phyloP scores from a whole-genome alignment of 2,888 invertebrate species.

The Listrodromus nycthemerus region DNA sequence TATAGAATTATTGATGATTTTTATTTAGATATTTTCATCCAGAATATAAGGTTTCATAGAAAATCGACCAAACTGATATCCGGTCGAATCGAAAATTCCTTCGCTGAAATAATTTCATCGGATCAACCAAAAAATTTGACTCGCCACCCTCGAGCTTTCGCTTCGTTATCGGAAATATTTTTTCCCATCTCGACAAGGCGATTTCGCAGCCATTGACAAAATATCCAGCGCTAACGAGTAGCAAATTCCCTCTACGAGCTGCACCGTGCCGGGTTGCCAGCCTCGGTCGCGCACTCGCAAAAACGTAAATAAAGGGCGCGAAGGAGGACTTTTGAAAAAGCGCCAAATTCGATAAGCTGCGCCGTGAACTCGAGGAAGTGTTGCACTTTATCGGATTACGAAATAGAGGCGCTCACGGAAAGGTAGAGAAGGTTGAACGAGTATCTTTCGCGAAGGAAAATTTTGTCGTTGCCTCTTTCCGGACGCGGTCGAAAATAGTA shows the following conservation, averaged over 20 bases:
- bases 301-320: neutral
- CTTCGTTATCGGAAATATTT: neutral
- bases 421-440: neutral
- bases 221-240: neutral
- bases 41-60: no score
- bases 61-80: no score
- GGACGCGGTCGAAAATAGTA: slow-evolving; percentile 25
- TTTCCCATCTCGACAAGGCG: neutral
- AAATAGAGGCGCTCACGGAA: neutral
- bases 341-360: slow-evolving; percentile 35
- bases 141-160: no score
- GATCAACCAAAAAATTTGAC: no score
- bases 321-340: slow-evolving; percentile 6
- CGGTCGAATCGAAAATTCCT: neutral
- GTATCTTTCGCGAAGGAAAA: neutral
- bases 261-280: neutral
- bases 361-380: neutral
- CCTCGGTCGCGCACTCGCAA: neutral
- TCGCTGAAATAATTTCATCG: neutral
- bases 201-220: neutral
- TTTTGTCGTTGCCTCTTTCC: slow-evolving; percentile 21
- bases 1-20: no score
- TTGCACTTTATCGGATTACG: slow-evolving; percentile 42
- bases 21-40: no score
- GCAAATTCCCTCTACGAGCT: neutral